Conservation (phyloP, 2,888 invertebrate genomes). For the Napeogenes inachia region DNA sequence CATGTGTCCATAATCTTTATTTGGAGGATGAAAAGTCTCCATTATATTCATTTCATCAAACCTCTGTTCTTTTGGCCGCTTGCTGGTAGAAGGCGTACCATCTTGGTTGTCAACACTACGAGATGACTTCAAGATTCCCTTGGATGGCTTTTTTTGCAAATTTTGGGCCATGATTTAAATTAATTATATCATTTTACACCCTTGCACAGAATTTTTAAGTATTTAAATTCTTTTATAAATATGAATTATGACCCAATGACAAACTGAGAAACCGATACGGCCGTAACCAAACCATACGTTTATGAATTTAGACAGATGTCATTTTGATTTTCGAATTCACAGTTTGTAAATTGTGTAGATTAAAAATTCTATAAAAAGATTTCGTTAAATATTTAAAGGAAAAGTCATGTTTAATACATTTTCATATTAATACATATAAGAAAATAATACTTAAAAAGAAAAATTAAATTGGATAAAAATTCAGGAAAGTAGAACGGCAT, state of each 20-base stretch:
- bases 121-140: constrained; percentile 95
- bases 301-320: constrained; percentile 2
- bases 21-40: constrained; percentile 97
- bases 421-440: no score
- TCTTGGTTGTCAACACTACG: constrained; percentile 90
- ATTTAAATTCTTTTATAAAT: constrained; percentile 20
- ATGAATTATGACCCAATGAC: constrained; percentile 18
- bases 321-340: not conserved
- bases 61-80: constrained; percentile 82
- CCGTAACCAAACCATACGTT: not conserved
- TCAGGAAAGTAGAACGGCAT: no score
- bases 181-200: constrained; percentile 44
- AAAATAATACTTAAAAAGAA: no score
- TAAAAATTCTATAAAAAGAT: no score
- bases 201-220: constrained; percentile 16
- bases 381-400: no score
- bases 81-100: constrained; percentile 64
- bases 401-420: no score
- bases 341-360: not conserved
- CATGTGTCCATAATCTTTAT: constrained; percentile 99
- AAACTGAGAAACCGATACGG: constrained; percentile 7
- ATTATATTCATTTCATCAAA: constrained; percentile 99
- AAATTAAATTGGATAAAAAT: no score
- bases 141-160: constrained; percentile 88
- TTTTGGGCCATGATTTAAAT: constrained; percentile 81